Base-by-base conservation (phyloP, 2,888 invertebrate species). In the Opisthograptis luteolata region DNA sequence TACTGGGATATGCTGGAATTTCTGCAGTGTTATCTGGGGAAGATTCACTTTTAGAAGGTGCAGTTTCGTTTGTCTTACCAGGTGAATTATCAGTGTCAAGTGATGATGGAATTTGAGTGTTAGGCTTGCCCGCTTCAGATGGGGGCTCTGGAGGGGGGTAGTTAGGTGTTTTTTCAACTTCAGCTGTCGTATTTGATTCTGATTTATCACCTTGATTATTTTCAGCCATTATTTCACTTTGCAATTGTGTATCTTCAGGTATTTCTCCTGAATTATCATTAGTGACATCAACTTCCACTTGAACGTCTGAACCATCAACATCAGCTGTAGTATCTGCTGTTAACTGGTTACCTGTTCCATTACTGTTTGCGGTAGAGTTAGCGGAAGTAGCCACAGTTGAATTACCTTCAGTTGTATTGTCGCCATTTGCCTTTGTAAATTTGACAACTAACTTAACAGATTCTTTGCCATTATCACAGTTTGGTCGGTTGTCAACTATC, bases 381-480 rank as follows among this genome's bases (percentile, higher is more conserved):
- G 47, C 45, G 10, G 44, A 17, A 20, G 50, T 48, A n/a, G 9
- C 28, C 0, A 43, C 41, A 10, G 27, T 15, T 15, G 14, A 0
- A 20, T 9, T 22, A n/a, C 12, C 14, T 4, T 13, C 4, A 10
- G 10, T 17, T 31, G 14, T 7, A 8, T 45, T 10, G 17, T 37
- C 37, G 6, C 12, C 19, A 24, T 41, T 28, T 25, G 50, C 27
- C 13, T 32, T 17, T 17, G 9, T 19, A n/a, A 48, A 7, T 34
- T 30, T 45, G 13, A 54, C 40, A 15, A 35, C 0, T 6, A 60
- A 47, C 4, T 53, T 13, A 1, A 62, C 43, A n/a, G 3, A 25
- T 47, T 55, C 19, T 22, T 42, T 31, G 8, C 19, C 40, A 19
- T 8, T 47, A 28, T 47, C 30, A 37, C 34, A 31, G 3, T 25